These are phyloP conservation scores for Acromyrmex charruanus DNA, from an alignment of 1,140 invertebrate genomes.

Conservation along the genomic window DNA sequence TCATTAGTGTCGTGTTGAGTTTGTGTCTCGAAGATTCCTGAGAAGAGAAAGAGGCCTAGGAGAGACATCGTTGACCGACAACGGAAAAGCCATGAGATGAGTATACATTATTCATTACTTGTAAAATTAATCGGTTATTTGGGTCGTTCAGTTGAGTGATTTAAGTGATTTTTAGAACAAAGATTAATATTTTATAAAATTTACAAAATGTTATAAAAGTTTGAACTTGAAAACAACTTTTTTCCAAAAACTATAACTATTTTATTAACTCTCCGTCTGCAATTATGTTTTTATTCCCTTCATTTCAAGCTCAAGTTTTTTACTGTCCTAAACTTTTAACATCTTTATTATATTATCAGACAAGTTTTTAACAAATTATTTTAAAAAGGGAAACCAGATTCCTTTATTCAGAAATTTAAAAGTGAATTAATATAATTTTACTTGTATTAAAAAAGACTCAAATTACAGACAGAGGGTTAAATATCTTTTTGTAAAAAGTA, in stretches of 20 bases:
- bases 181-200: not conserved
- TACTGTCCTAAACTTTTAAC: too few relatives aligned
- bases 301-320: too few relatives aligned
- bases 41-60: not conserved
- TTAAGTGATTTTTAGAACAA: not conserved
- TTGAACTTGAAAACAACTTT: not conserved
- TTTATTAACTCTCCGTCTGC: not conserved
- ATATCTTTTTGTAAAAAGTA: not conserved
- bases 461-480: too few relatives aligned
- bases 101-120: not conserved
- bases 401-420: too few relatives aligned
- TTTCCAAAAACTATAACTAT: not conserved
- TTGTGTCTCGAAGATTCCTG: not conserved
- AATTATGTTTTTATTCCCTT: too few relatives aligned
- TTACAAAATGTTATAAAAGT: not conserved
- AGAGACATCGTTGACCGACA: not conserved
- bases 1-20: not conserved
- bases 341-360: too few relatives aligned
- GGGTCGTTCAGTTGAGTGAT: not conserved
- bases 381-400: too few relatives aligned
- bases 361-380: too few relatives aligned
- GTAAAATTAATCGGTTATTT: not conserved
- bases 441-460: too few relatives aligned
- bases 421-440: too few relatives aligned
- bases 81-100: not conserved